phyloP scores from a whole-genome alignment of 2,113 vertebrate species.

The Cynoglossus semilaevis region DNA sequence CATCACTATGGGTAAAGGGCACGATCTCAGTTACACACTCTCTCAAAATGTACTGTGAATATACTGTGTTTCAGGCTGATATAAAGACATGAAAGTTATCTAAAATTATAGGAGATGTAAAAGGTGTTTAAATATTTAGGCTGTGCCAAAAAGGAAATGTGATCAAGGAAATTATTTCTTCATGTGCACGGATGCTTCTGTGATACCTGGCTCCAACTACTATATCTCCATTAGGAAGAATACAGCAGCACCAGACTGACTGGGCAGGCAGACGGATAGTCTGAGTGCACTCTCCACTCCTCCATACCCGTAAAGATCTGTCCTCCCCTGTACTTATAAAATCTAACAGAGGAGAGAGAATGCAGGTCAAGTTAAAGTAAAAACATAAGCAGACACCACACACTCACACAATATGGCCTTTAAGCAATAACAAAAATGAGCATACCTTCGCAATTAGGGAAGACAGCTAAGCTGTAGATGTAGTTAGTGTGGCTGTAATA shows the following conservation, averaged over 20 bases:
- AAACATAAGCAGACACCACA: not conserved
- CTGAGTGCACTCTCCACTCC: slow-evolving; percentile 85
- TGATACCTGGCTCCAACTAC: slow-evolving; percentile 91
- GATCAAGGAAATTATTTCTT: not conserved
- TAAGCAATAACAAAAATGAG: slow-evolving; percentile 9
- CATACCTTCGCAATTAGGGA: slow-evolving; percentile 88
- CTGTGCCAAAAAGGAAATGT: not conserved
- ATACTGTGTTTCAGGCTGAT: not conserved
- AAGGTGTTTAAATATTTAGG: slow-evolving; percentile 16
- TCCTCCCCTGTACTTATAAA: slow-evolving; percentile 95
- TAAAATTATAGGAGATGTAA: not conserved
- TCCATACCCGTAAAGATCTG: slow-evolving; percentile 91
- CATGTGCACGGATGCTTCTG: not conserved
- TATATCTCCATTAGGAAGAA: slow-evolving; percentile 90
- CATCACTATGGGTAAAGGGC: slow-evolving; percentile 79
- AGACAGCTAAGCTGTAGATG: slow-evolving; percentile 92
- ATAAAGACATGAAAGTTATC: not conserved
- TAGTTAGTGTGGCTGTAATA: slow-evolving; percentile 96
- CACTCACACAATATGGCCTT: not conserved
- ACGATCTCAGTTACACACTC: not conserved
- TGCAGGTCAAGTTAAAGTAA: not conserved
- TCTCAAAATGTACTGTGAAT: not conserved
- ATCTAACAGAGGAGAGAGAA: slow-evolving; percentile 66
- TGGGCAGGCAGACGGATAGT: slow-evolving; percentile 93
- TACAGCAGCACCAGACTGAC: slow-evolving; percentile 97